Conservation (phyloP, 2,888 invertebrate species). For the Acrobasis repandana region DNA sequence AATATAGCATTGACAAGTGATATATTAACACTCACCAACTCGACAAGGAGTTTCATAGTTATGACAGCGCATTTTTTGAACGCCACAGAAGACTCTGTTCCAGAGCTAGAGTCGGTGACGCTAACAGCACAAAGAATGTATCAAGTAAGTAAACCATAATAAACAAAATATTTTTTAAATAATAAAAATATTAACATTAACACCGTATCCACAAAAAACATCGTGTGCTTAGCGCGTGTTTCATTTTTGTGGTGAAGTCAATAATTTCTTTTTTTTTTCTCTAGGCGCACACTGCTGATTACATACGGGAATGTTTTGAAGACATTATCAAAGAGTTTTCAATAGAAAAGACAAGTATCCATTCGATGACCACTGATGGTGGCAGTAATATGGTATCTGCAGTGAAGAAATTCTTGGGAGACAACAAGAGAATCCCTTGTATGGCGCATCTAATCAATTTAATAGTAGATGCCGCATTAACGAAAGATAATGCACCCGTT, state of each 20-base stretch:
- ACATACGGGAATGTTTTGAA: background rate
- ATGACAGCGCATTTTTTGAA: background rate
- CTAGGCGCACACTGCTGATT: background rate
- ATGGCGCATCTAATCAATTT: background rate
- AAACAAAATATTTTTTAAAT: too few relatives aligned
- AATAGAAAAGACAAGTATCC: too few relatives aligned
- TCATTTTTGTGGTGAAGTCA: too few relatives aligned
- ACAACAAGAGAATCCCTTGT: background rate
- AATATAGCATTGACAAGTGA: constrained; percentile 20
- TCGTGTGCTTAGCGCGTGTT: too few relatives aligned
- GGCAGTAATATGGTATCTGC: too few relatives aligned
- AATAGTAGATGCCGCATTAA: constrained; percentile 22
- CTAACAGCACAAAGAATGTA: background rate
- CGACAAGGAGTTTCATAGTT: background rate
- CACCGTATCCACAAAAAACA: too few relatives aligned
- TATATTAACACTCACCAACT: background rate
- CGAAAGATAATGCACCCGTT: too few relatives aligned
- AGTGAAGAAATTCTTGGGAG: background rate
- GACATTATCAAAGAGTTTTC: background rate
- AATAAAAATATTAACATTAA: too few relatives aligned
- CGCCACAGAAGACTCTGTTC: background rate
- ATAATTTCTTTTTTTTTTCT: too few relatives aligned
- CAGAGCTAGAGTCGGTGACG: background rate
- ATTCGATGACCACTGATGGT: too few relatives aligned
- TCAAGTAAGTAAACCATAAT: too few relatives aligned